A percentile compares a stretch with the other conserved stretches of the same genome.
phyloP scores from a whole-genome alignment of 2,113 vertebrate genomes.

The Ammodytes dubius region DNA sequence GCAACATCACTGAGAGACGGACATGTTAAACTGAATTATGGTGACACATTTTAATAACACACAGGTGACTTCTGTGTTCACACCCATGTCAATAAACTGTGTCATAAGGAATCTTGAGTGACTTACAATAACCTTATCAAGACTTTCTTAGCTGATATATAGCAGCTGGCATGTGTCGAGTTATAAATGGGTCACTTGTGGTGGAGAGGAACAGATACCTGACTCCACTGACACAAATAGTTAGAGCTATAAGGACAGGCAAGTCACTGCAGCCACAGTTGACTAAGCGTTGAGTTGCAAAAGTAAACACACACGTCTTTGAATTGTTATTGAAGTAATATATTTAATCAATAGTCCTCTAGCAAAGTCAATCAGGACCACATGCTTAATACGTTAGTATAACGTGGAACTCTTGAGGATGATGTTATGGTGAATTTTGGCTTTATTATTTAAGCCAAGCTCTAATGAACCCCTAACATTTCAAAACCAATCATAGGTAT shows the following conservation, averaged over 20 bases:
- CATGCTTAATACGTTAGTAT: neutral
- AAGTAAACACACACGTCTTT: conserved; percentile 41
- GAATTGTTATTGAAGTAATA: neutral
- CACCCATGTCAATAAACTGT: neutral
- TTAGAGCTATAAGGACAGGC: conserved; percentile 22
- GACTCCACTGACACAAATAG: conserved; percentile 72
- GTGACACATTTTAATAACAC: neutral
- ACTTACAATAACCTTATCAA: neutral
- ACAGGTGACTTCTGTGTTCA: neutral
- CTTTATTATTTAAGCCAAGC: neutral
- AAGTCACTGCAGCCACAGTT: conserved; percentile 33
- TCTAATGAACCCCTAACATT: neutral
- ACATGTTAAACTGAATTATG: neutral
- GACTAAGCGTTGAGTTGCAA: conserved; percentile 43
- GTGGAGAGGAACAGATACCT: conserved; percentile 54
- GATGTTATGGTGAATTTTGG: neutral
- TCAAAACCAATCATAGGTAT: neutral
- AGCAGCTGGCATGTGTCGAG: conserved; percentile 65
- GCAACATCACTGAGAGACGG: neutral
- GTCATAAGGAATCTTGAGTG: conserved; percentile 11
- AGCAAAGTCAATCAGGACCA: neutral
- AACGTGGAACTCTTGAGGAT: neutral
- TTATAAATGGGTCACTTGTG: conserved; percentile 72
- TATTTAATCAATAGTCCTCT: neutral
- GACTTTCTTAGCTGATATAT: conserved; percentile 35